phyloP scores from a whole-genome alignment of 2,797 vertebrate genomes.

The Nyctalus aviator region DNA sequence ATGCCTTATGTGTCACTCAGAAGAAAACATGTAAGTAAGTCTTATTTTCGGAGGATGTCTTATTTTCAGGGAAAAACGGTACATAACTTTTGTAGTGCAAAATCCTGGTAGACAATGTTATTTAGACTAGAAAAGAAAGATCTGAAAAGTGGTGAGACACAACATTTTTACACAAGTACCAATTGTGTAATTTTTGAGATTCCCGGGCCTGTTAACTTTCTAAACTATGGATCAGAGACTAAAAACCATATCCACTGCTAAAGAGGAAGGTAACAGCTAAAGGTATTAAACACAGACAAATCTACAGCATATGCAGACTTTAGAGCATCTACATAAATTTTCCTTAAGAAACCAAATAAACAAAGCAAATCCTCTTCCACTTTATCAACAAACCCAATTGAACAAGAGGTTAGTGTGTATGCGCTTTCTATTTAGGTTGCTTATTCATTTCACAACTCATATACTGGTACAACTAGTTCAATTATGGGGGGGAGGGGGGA shows the following conservation, averaged over 20 bases:
- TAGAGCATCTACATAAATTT: neutral
- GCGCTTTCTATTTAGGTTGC: neutral
- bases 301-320: neutral
- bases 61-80: too few species aligned
- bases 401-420: neutral
- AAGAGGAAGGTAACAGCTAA: neutral
- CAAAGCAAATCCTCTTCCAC: neutral
- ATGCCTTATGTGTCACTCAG: too few species aligned
- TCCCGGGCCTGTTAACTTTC: neutral
- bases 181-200: slow-evolving; percentile 13
- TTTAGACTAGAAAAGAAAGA: slow-evolving; percentile 4
- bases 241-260: neutral
- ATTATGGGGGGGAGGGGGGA: too few species aligned
- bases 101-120: neutral
- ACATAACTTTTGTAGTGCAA: neutral
- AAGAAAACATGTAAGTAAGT: too few species aligned
- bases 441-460: neutral
- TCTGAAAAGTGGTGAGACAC: neutral
- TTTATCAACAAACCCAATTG: neutral
- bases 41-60: too few species aligned
- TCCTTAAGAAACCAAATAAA: slow-evolving; percentile 12
- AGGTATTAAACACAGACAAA: neutral
- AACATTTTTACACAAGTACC: neutral
- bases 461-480: neutral
- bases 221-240: neutral